Conservation (phyloP, 2,113 vertebrate species). For the Lanius collurio region DNA sequence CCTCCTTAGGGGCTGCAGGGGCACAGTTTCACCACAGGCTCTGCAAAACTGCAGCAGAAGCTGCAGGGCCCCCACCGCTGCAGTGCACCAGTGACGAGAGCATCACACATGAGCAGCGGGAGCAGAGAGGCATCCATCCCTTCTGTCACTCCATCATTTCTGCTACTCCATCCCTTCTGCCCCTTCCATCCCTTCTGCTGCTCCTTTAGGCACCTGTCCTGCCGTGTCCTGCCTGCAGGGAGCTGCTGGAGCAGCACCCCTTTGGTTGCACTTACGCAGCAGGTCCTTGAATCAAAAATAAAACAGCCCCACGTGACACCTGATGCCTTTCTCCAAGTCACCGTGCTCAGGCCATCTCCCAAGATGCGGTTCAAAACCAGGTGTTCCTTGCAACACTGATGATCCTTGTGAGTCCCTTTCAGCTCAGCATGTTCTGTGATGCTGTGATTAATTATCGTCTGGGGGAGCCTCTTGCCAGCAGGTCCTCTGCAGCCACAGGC, state of each 20-base stretch:
- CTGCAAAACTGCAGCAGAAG: not conserved
- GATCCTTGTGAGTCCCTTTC: not conserved
- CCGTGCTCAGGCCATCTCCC: not conserved
- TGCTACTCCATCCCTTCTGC: not conserved
- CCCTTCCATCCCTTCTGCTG: not conserved
- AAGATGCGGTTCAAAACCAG: not conserved
- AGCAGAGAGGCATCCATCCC: fast-evolving
- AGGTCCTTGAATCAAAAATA: not conserved
- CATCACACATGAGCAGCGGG: fast-evolving
- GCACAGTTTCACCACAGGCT: not conserved
- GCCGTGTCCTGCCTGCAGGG: fast-evolving
- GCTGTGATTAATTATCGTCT: not conserved
- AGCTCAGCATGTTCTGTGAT: not conserved
- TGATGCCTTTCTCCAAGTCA: not conserved
- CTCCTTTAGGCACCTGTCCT: not conserved
- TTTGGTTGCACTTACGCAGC: fast-evolving
- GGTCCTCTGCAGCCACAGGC: not conserved
- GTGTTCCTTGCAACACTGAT: not conserved
- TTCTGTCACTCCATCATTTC: not conserved
- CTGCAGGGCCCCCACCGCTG: not conserved
- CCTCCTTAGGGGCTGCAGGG: not conserved
- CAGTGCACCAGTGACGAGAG: not conserved
- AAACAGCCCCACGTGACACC: not conserved
- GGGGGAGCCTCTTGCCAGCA: not conserved
- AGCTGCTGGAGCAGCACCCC: not conserved